Evolutionary conservation across 2,797 vertebrate genomes (phyloP), one percentile per base, ranked within the genome.

Genomic region (Pogonophryne albipinna): DNA sequence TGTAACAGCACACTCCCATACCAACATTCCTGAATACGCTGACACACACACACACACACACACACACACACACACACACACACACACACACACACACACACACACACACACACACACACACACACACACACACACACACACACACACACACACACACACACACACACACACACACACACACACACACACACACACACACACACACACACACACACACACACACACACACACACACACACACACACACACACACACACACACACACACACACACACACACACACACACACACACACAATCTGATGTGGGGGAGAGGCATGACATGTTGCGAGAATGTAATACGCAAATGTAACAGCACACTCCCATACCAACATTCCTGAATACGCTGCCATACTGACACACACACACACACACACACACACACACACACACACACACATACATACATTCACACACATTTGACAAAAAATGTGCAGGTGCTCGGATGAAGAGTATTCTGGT

Each of bases 261-360:
- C 27, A 74, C 71, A 65, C 68, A 78, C 62, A 77, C 51, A 62
- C 20, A 20, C n/a, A 72, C 71, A 63, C 68, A 78, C 59, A 77
- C 51, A 62, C 20, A 31, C 55, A 53, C 58, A 38, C 17, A 14
- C 14, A 66, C 44, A 71, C 17, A 34, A 6, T 0, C 34, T 8
- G 34, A 38, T 2, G 6, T 34, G 64, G 23, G 51, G 16, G 42
- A 31, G 42, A 20, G 27, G 23, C 6, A n/a, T 31, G 44, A 57
- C 38, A 49, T 17, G 3, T 44, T 68, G 20, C 0, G n/a, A 51
- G 57, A 78, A 75, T 34, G n/a, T 20, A 71, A 67, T 27, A 55
- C 49, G 49, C 19, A 52, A 57, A 72, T n/a, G 14, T 58, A 47
- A 49, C 8, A 53, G 46, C 15, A 52, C 31, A 0, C 27, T 20